Evolutionary conservation across 53 echinoderm and acorn worm species (phyloP), one percentile per base, ranked within the genome.

Genomic region (Antedon mediterranea): DNA sequence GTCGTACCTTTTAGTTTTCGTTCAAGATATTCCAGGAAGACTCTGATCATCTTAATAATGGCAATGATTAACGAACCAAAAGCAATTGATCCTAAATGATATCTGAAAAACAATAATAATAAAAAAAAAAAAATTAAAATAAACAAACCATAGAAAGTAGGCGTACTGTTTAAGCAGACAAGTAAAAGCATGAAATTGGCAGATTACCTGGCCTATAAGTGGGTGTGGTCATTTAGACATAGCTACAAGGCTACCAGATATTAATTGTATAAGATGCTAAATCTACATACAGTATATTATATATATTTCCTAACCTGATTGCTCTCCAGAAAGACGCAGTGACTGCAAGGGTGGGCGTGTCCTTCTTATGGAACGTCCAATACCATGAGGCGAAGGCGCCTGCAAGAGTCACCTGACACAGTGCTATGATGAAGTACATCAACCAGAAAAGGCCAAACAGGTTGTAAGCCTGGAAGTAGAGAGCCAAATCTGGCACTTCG

Each of bases 21-120:
- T 41, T 95, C 91, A 32, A 89, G 81, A 74, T 89, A 95, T 71
- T 95, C 97, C 76, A 95, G 79, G 30, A 95, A 23, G 78, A 92
- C 89, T 44, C 97, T 76, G 32, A 95, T 92, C 29, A 95, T 81
- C 80, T 95, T 89, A n/a, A 95, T 84, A 43, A 95, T 86, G 13
- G 91, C 89, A n/a, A 92, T 95, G 71, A 95, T 87, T 28, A 95
- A 88, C 78, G 97, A 83, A 20, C 97, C 97, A 78, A 95, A 95
- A 0, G 97, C 97, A 29, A 95, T 86, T 30, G 97, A 88, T 0
- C 91, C 97, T 20, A 87, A 77, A 82, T 95, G 97, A 34, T 84
- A 94, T 74, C 95, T 94, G 79, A 30, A 32, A 76, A 32, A 14
- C 11, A 79, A 13, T 73, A 0, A 29, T 23, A 37, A n/a, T n/a